A percentile compares a stretch with the other conserved stretches of the same genome.
Evolutionary conservation across 2,888 invertebrate species (phyloP).

Genomic region (Dolichopus griseipennis): DNA sequence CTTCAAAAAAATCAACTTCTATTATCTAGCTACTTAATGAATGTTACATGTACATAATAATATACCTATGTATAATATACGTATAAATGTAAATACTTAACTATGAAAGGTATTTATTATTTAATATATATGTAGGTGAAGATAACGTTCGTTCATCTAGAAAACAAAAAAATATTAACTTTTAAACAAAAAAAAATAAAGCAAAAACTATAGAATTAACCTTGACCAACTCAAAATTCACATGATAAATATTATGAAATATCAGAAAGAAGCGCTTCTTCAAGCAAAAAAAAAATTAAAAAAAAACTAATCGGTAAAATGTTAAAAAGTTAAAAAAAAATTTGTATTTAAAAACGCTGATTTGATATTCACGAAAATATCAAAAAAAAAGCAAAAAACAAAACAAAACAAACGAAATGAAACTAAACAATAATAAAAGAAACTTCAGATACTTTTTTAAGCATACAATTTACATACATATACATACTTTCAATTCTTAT

Average conservation of each 20-base stretch:
- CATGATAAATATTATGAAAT: constrained; percentile 1
- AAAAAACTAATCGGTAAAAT: no score
- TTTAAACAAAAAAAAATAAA: no score
- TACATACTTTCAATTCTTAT: no score
- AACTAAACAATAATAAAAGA: background rate
- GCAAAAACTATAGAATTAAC: constrained; percentile 1
- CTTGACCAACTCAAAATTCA: constrained; percentile 3
- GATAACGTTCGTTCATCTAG: constrained; percentile 2
- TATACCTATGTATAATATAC: no score
- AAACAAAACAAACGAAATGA: background rate
- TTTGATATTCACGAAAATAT: background rate
- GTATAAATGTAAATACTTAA: background rate
- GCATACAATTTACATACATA: background rate
- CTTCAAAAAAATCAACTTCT: no score
- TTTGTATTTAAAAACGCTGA: background rate
- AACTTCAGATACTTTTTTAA: background rate
- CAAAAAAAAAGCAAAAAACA: background rate
- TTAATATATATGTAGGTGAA: constrained; percentile 1
- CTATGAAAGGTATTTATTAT: background rate
- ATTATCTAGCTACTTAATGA: no score
- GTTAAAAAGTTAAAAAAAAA: no score
- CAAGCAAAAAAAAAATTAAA: no score
- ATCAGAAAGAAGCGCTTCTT: background rate
- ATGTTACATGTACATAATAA: no score
- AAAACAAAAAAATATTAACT: background rate